Conservation (phyloP, 2,888 invertebrate species). For the Papilio protenor region DNA sequence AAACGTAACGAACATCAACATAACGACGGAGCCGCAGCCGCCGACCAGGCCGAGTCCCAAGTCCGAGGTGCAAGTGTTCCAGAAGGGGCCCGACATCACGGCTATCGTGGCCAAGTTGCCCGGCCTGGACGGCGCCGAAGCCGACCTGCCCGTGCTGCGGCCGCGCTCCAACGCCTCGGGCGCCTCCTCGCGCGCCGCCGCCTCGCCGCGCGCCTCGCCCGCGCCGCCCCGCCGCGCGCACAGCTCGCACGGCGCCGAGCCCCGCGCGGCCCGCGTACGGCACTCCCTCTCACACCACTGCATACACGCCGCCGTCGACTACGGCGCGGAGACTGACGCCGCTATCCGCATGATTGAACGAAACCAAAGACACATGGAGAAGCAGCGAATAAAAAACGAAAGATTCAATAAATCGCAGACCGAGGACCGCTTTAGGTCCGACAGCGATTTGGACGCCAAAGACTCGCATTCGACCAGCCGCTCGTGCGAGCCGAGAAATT, state of each 20-base stretch:
- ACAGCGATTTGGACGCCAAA: slow-evolving; percentile 70
- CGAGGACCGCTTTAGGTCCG: slow-evolving; percentile 75
- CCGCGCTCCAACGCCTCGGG: slow-evolving; percentile 84
- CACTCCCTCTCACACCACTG: slow-evolving; percentile 80
- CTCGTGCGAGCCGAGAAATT: slow-evolving; percentile 60
- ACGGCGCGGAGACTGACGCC: slow-evolving; percentile 85
- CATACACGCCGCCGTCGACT: slow-evolving; percentile 77
- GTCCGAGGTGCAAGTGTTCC: slow-evolving; percentile 87
- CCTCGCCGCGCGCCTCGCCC: slow-evolving; percentile 80
- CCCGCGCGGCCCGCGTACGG: slow-evolving; percentile 71
- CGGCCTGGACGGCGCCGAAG: slow-evolving; percentile 78
- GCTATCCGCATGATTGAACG: slow-evolving; percentile 83
- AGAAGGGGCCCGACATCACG: slow-evolving; percentile 92
- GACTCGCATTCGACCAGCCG: slow-evolving; percentile 58
- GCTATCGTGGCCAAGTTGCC: slow-evolving; percentile 88
- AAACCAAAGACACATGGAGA: slow-evolving; percentile 85
- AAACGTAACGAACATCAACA: slow-evolving; percentile 89
- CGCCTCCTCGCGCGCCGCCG: slow-evolving; percentile 81
- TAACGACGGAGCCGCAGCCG: slow-evolving; percentile 82
- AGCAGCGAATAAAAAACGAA: slow-evolving; percentile 79
- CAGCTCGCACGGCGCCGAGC: slow-evolving; percentile 79
- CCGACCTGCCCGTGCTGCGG: slow-evolving; percentile 75
- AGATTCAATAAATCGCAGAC: slow-evolving; percentile 67
- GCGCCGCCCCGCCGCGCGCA: slow-evolving; percentile 65
- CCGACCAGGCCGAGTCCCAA: slow-evolving; percentile 74